Percentiles rank a stretch among this genome's conserved stretches.
phyloP scores from a whole-genome alignment of 2,888 invertebrate species.

The Epirrita christyi region DNA sequence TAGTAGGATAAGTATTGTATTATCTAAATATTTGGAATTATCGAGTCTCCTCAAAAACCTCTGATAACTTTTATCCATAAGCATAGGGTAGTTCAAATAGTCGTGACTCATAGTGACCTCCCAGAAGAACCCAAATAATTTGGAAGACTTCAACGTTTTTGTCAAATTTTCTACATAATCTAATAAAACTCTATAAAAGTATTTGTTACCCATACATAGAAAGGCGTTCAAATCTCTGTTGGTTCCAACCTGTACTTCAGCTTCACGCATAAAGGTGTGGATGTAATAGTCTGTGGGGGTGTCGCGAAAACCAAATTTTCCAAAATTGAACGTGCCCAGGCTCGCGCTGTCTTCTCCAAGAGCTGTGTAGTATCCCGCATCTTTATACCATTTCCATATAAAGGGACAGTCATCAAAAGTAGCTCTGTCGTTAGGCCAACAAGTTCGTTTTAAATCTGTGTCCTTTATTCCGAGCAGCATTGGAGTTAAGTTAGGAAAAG shows the following conservation, averaged over 20 bases:
- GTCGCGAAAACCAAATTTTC: slow-evolving; percentile 89
- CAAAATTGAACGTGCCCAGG: slow-evolving; percentile 93
- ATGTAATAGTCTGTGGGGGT: slow-evolving; percentile 95
- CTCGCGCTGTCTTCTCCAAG: slow-evolving; percentile 93
- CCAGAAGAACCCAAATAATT: slow-evolving; percentile 94
- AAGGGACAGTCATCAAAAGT: slow-evolving; percentile 92
- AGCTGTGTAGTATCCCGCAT: slow-evolving; percentile 90
- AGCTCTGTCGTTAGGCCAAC: slow-evolving; percentile 84
- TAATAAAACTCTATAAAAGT: slow-evolving; percentile 89
- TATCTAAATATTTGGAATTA: slow-evolving; percentile 82
- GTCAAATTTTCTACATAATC: slow-evolving; percentile 89
- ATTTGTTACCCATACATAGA: slow-evolving; percentile 88
- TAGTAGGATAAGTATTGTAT: slow-evolving; percentile 89
- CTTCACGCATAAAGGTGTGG: slow-evolving; percentile 89
- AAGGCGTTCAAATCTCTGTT: slow-evolving; percentile 86
- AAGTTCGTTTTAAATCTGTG: slow-evolving; percentile 86
- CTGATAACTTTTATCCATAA: slow-evolving; percentile 88
- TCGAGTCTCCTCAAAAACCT: slow-evolving; percentile 84
- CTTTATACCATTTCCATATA: slow-evolving; percentile 92
- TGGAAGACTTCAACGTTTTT: slow-evolving; percentile 80
- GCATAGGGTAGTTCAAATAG: slow-evolving; percentile 90
- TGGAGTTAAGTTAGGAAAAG: slow-evolving; percentile 95
- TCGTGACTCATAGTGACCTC: slow-evolving; percentile 93
- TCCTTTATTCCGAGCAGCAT: slow-evolving; percentile 90
- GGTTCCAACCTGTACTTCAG: slow-evolving; percentile 88